Evolutionary conservation across 2,888 invertebrate species (phyloP), one percentile per base, ranked within the genome.

Genomic region (Patella depressa): DNA sequence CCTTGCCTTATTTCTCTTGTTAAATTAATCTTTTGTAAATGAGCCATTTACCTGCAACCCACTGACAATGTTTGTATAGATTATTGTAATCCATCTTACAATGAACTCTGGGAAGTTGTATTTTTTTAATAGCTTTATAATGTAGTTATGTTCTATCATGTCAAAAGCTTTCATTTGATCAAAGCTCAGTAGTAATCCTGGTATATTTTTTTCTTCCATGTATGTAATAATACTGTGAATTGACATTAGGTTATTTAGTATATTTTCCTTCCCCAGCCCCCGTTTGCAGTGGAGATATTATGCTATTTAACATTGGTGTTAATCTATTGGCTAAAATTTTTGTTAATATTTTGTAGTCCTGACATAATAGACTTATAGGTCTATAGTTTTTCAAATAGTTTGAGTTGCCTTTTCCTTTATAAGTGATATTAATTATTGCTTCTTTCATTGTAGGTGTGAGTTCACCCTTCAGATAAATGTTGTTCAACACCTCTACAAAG

Each of bases 251-350:
- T 19, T 65, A 65, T 65, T 65, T n/a, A 65, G 5, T 19, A 65
- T 65, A 65, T 65, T 65, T 65, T 7, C 65, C 65, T 65, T 65
- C n/a, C n/a, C n/a, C n/a, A n/a, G n/a, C n/a, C n/a, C n/a, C n/a
- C n/a, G n/a, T n/a, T n/a, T n/a, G n/a, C n/a, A n/a, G n/a, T n/a
- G n/a, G n/a, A n/a, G n/a, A n/a, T n/a, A n/a, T n/a, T n/a, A n/a
- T n/a, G n/a, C n/a, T n/a, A n/a, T n/a, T n/a, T n/a, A n/a, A n/a
- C n/a, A n/a, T n/a, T n/a, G n/a, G n/a, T n/a, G n/a, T n/a, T n/a
- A n/a, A n/a, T n/a, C n/a, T n/a, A n/a, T n/a, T n/a, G n/a, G n/a
- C n/a, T n/a, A n/a, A n/a, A n/a, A n/a, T n/a, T n/a, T n/a, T n/a
- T n/a, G n/a, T n/a, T n/a, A n/a, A n/a, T n/a, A n/a, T n/a, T n/a